Base-by-base conservation (phyloP, 2,113 vertebrate genomes). In the Corvus moneduloides region DNA sequence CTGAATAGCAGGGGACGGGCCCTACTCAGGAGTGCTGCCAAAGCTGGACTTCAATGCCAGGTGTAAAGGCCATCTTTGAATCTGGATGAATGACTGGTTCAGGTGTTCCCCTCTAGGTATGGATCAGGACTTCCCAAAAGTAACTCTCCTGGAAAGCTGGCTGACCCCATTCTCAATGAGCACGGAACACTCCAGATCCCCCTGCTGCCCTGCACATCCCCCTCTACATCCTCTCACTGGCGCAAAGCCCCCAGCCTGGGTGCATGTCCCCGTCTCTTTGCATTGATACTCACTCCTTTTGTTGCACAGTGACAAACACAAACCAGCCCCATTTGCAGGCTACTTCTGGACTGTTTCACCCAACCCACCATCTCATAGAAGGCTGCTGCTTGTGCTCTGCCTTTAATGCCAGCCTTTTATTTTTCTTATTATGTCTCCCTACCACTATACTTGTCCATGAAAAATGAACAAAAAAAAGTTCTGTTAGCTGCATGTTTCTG, bases 151-250 rank as follows among this genome's bases (percentile, higher is more conserved):
- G 61, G 55, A 63, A 83, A 89, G 59, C 54, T 2, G 9, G 14
- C 37, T 73, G 61, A 68, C 1, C 2, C 15, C 22, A 3, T 43
- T 44, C 78, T 7, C 11, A 3, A 3, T 0, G 4, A 79, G 30
- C 28, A 61, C 24, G 82, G 54, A 10, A 11, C 15, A 44, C 9
- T 62, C 28, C 11, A 33, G 54, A 22, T 30, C 8, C 17, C 22
- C 8, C 11, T 13, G 33, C 37, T 37, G 26, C 72, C 63, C 46
- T n/a, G 33, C 58, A 72, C 68, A 49, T 19, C 30, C 16, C 19
- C 30, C 51, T 48, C 51, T 24, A 21, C 71, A 66, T 6, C 55
- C 44, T n/a, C 17, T 27, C 1, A 1, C 12, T 11, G 46, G 24
- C 77, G 20, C 0, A 0, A 52, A 73, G 18, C 8, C 18, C 54